Percentiles rank a stretch among this genome's conserved stretches.
phyloP scores from a whole-genome alignment of 2,797 vertebrate species.

The Tenualosa ilisha region DNA sequence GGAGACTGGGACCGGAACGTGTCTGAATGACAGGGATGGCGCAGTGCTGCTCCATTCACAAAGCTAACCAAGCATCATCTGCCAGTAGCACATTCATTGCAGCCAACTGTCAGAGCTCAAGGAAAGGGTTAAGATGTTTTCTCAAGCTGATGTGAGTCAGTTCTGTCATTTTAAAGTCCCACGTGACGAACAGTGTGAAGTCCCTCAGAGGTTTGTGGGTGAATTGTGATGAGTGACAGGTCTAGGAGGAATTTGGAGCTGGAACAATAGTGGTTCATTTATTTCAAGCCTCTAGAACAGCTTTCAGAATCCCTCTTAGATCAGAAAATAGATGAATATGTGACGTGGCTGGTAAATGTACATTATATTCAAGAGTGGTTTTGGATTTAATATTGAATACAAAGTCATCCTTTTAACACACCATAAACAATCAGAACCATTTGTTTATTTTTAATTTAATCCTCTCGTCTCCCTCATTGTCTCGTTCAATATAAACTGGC shows the following conservation, averaged over 20 bases:
- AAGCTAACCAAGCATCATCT: background rate
- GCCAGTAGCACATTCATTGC: background rate
- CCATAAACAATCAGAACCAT: background rate
- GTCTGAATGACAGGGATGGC: background rate
- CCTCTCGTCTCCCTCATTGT: background rate
- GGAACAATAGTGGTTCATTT: slow-evolving; percentile 19
- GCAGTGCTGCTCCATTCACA: background rate
- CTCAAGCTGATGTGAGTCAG: background rate
- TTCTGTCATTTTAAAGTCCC: slow-evolving; percentile 13
- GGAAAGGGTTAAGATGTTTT: slow-evolving; percentile 15
- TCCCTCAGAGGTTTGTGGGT: slow-evolving; percentile 8
- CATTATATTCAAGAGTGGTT: background rate
- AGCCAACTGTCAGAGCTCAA: background rate
- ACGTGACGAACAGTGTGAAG: slow-evolving; percentile 9
- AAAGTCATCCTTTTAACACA: background rate
- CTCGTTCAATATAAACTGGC: background rate
- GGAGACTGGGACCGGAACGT: background rate
- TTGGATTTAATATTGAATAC: background rate
- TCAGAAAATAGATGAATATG: background rate
- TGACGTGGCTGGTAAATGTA: background rate
- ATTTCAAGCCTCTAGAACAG: slow-evolving; percentile 18
- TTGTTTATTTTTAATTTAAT: background rate
- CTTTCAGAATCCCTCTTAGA: background rate
- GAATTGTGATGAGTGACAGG: background rate
- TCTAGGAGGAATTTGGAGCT: background rate